A percentile compares a stretch with the other conserved stretches of the same genome.
phyloP scores from a whole-genome alignment of 2,888 invertebrate genomes.

The Actias luna region DNA sequence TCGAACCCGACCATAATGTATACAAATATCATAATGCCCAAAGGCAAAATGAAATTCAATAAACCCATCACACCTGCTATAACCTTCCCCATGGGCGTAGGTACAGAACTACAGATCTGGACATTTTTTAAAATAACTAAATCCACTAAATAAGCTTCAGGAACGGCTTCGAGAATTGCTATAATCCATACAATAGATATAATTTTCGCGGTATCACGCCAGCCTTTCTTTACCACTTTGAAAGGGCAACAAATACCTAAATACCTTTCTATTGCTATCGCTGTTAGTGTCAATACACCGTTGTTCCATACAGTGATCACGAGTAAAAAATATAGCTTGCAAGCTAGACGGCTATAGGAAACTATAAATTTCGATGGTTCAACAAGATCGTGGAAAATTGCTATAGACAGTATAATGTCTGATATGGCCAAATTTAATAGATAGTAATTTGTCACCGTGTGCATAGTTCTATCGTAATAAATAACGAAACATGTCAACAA shows the following conservation, averaged over 20 bases:
- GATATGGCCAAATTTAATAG: slow-evolving; percentile 60
- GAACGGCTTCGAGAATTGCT: slow-evolving; percentile 37
- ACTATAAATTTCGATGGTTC: slow-evolving; percentile 17
- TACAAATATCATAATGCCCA: slow-evolving; percentile 35
- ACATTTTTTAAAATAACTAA: slow-evolving; percentile 28
- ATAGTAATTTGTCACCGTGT: slow-evolving; percentile 60
- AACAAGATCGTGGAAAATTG: slow-evolving; percentile 43
- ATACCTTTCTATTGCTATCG: slow-evolving; percentile 36
- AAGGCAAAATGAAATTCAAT: slow-evolving; percentile 35
- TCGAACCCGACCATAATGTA: slow-evolving; percentile 38
- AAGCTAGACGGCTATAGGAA: slow-evolving; percentile 22
- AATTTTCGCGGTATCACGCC: slow-evolving; percentile 31
- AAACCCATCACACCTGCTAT: slow-evolving; percentile 28
- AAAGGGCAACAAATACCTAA: slow-evolving; percentile 36
- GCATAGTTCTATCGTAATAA: slow-evolving; percentile 57
- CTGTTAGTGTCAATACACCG: slow-evolving; percentile 35
- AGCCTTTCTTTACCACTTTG: slow-evolving; percentile 27
- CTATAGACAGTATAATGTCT: slow-evolving; percentile 51
- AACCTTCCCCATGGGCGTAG: slow-evolving; percentile 23
- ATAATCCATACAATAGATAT: slow-evolving; percentile 32
- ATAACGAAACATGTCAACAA: slow-evolving; percentile 62
- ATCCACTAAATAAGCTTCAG: slow-evolving; percentile 31
- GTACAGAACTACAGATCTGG: slow-evolving; percentile 28
- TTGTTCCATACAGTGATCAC: slow-evolving; percentile 34
- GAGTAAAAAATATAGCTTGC: slow-evolving; percentile 32